phyloP scores from a whole-genome alignment of 1,140 invertebrate genomes.

The Caerostris darwini region DNA sequence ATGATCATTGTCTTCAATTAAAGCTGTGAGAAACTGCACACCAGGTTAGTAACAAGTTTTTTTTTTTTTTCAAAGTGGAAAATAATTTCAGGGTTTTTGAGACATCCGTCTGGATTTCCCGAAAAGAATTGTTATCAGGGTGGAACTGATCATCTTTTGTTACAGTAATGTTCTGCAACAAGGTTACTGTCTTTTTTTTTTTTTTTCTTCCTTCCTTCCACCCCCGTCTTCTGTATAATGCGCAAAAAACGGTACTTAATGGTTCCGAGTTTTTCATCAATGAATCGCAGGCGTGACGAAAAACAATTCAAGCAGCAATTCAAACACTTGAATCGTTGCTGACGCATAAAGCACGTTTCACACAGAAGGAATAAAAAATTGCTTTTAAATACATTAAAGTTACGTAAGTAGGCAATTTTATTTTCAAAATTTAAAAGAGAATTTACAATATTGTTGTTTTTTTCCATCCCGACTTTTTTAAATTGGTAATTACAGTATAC shows the following conservation, averaged over 20 bases:
- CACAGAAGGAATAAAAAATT: too few species aligned
- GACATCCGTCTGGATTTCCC: conserved; percentile 60
- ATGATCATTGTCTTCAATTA: background rate
- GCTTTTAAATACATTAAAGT: too few species aligned
- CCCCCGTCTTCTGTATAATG: background rate
- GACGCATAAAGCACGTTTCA: background rate
- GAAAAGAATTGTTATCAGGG: conserved; percentile 29
- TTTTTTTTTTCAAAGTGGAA: conserved; percentile 27
- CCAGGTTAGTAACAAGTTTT: background rate
- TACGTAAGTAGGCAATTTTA: too few species aligned
- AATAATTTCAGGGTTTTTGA: conserved; percentile 48
- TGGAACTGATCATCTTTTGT: conserved; percentile 39
- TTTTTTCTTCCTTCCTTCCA: background rate
- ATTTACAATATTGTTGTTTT: too few species aligned
- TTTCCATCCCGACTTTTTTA: too few species aligned
- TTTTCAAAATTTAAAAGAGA: too few species aligned
- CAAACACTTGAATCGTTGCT: background rate
- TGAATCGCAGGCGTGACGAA: background rate
- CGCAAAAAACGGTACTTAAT: conserved; percentile 16
- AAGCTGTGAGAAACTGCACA: background rate
- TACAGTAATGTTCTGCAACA: conserved; percentile 37
- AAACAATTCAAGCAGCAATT: background rate
- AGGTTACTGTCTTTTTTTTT: background rate
- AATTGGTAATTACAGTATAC: too few species aligned
- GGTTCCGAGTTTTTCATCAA: conserved; percentile 10